Evolutionary conservation across 1,140 invertebrate genomes (phyloP).

Genomic region (Centruroides sculpturatus): DNA sequence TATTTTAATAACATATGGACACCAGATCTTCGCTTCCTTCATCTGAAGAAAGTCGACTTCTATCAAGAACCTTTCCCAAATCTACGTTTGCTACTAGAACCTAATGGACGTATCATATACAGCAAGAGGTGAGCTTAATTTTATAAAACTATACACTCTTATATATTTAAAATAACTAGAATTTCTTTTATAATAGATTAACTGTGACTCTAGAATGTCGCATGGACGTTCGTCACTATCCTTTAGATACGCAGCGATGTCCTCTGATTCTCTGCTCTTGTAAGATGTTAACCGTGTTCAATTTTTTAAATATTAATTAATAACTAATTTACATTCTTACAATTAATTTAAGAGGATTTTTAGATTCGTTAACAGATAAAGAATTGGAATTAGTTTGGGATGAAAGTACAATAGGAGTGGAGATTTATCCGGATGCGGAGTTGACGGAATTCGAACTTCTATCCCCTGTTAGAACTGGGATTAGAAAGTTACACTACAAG

Average conservation of each 20-base stretch:
- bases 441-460: not conserved
- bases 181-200: not conserved
- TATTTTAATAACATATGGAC: too few relatives aligned
- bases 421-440: not conserved
- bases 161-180: too few relatives aligned
- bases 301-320: too few relatives aligned
- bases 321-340: not conserved
- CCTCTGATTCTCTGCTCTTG: slow-evolving; percentile 9
- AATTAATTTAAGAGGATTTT: not conserved
- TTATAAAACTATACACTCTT: too few relatives aligned
- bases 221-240: slow-evolving; percentile 6
- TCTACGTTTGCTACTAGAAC: too few relatives aligned
- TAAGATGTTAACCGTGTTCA: not conserved
- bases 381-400: not conserved
- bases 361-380: not conserved
- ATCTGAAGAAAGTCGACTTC: too few relatives aligned
- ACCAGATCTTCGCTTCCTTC: too few relatives aligned
- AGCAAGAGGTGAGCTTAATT: too few relatives aligned
- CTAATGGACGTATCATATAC: too few relatives aligned
- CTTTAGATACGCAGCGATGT: slow-evolving; percentile 8
- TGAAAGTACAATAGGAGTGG: not conserved
- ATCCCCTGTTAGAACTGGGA: not conserved
- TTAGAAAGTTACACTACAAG: not conserved
- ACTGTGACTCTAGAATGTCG: slow-evolving; percentile 7
- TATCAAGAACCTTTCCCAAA: too few relatives aligned